Evolutionary conservation across 1,140 invertebrate genomes (phyloP).

Genomic region (Drosophila ohnishii): DNA sequence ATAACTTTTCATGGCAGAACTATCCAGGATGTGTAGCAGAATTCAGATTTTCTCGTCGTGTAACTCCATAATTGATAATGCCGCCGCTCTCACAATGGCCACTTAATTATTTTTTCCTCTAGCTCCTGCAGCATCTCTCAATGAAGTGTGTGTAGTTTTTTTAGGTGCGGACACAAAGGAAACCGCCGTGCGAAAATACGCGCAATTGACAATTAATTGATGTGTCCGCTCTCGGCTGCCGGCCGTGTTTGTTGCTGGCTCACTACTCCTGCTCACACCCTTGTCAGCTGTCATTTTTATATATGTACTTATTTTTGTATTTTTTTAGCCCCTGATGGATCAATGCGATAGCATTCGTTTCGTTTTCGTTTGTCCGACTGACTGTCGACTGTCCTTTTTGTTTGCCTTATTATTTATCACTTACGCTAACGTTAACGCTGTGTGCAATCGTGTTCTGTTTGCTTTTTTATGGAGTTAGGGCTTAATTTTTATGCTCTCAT

Average conservation of each 20-base stretch:
- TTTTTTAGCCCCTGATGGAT: conserved; percentile 57
- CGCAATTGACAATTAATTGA: conserved; percentile 82
- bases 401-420: conserved; percentile 72
- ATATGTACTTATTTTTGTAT: conserved; percentile 27
- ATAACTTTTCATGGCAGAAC: neutral
- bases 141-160: conserved; percentile 58
- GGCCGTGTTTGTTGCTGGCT: conserved; percentile 31
- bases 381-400: conserved; percentile 49
- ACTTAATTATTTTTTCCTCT: conserved; percentile 76
- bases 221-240: conserved; percentile 66
- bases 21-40: neutral
- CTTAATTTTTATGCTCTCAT: conserved; percentile 70
- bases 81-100: conserved; percentile 59
- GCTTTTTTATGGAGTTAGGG: conserved; percentile 45
- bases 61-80: conserved; percentile 67
- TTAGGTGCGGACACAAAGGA: conserved; percentile 57
- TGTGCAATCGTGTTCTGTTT: conserved; percentile 60
- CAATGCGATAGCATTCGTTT: conserved; percentile 41
- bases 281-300: conserved; percentile 78
- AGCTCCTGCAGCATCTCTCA: conserved; percentile 50
- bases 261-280: conserved; percentile 67
- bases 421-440: conserved; percentile 18
- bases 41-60: conserved; percentile 4
- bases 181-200: conserved; percentile 80
- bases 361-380: conserved; percentile 39